These are phyloP conservation scores for Hybos culiciformis DNA, from an alignment of 2,888 invertebrate genomes.

Conservation along the genomic window DNA sequence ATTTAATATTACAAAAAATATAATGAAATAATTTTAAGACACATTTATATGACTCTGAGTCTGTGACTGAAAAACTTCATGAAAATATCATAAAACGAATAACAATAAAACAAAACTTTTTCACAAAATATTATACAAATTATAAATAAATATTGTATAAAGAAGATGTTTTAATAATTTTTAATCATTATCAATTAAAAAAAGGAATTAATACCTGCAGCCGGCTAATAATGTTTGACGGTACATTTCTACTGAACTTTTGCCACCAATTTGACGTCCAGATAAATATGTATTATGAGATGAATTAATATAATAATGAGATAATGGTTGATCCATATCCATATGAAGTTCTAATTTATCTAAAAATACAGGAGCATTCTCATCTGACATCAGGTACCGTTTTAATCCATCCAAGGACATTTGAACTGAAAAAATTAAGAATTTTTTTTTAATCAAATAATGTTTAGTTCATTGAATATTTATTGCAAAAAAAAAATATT, in stretches of 20 bases:
- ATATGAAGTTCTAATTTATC: conserved; percentile 94
- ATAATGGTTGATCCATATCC: conserved; percentile 98
- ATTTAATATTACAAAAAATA: too few species aligned
- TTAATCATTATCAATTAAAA: too few species aligned
- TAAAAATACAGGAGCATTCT: conserved; percentile 97
- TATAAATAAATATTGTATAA: too few species aligned
- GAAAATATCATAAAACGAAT: too few species aligned
- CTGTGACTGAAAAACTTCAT: too few species aligned
- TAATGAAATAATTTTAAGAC: too few species aligned
- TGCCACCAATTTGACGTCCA: conserved; percentile 95
- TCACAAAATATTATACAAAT: too few species aligned
- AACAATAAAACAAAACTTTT: too few species aligned
- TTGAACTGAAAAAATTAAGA: conserved; percentile 43
- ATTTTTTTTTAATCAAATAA: too few species aligned
- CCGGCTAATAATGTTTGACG: conserved; percentile 92
- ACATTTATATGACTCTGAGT: too few species aligned
- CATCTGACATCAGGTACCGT: conserved; percentile 98
- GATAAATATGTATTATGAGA: conserved; percentile 92
- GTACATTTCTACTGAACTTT: conserved; percentile 98
- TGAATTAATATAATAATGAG: conserved; percentile 98
- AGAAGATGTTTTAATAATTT: not conserved
- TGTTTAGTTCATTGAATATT: too few species aligned
- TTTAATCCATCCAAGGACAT: conserved; percentile 92
- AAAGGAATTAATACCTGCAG: conserved; percentile 63
- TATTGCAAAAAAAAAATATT: not conserved